Conservation (phyloP, 2,888 invertebrate species). For the Acleris holmiana region DNA sequence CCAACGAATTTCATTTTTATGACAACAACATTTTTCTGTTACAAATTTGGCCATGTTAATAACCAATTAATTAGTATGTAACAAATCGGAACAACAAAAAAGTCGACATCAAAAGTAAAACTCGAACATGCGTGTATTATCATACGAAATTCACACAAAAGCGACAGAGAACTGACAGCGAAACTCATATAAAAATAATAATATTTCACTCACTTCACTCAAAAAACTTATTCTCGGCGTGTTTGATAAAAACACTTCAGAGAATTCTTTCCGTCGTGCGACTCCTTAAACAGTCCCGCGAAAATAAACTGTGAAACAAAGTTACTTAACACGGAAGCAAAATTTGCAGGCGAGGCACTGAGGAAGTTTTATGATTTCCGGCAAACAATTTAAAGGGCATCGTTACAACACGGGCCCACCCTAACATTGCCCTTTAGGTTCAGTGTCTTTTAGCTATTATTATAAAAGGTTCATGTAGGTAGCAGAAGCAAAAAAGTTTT, state of each 20-base stretch:
- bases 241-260: constrained; percentile 12
- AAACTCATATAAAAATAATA: constrained; percentile 19
- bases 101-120: constrained; percentile 5
- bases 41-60: too few relatives aligned
- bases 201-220: constrained; percentile 7
- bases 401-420: neutral
- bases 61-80: neutral
- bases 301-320: constrained; percentile 32
- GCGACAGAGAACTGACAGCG: constrained; percentile 3
- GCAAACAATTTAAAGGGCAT: constrained; percentile 28
- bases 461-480: too few relatives aligned
- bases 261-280: constrained; percentile 25
- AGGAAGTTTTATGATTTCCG: constrained; percentile 33
- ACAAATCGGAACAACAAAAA: neutral
- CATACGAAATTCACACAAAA: constrained; percentile 6
- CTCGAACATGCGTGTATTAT: constrained; percentile 1
- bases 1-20: too few relatives aligned
- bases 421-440: constrained; percentile 2
- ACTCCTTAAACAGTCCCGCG: constrained; percentile 19
- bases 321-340: constrained; percentile 29
- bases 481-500: too few relatives aligned
- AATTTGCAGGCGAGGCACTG: constrained; percentile 28
- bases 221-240: constrained; percentile 5
- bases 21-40: too few relatives aligned
- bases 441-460: neutral